A percentile compares a stretch with the other conserved stretches of the same genome.
These are phyloP conservation scores for Nephotettix cincticeps DNA, from an alignment of 1,140 invertebrate species.

Conservation along the genomic window DNA sequence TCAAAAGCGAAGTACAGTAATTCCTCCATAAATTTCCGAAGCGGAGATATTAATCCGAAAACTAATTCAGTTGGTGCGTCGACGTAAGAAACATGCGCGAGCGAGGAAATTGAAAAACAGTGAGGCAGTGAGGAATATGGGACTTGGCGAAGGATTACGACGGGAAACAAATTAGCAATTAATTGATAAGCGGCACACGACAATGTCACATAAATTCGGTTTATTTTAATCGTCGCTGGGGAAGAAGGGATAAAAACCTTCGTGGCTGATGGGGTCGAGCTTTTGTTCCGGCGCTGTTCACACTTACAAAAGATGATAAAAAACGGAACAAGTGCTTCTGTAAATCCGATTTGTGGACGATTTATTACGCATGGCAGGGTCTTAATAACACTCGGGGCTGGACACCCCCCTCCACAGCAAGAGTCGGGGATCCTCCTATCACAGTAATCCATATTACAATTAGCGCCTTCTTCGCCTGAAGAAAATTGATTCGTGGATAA, in stretches of 20 bases:
- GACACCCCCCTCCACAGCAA: background rate
- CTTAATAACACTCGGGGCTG: conserved; percentile 2
- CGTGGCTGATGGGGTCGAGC: background rate
- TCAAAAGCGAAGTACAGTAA: background rate
- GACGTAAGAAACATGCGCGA: background rate
- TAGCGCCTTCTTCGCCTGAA: conserved; percentile 1
- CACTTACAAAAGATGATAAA: conserved; percentile 23
- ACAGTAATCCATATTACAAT: conserved; percentile 17
- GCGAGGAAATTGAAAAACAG: background rate
- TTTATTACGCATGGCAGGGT: conserved; percentile 18
- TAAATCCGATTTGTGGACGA: conserved; percentile 20
- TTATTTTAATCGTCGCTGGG: conserved; percentile 28
- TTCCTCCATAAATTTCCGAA: background rate
- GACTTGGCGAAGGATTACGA: background rate
- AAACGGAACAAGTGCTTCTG: conserved; percentile 18
- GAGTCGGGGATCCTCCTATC: background rate
- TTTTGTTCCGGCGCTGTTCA: background rate
- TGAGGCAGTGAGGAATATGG: background rate
- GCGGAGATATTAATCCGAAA: conserved; percentile 1
- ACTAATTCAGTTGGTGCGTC: background rate
- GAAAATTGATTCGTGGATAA: background rate
- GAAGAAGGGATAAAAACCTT: conserved; percentile 14
- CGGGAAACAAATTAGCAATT: conserved; percentile 29
- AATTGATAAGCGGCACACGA: conserved; percentile 17
- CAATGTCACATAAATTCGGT: conserved; percentile 25